Evolutionary conservation across 1,140 invertebrate species (phyloP), one percentile per base, ranked within the genome.

Genomic region (Nephila pilipes): DNA sequence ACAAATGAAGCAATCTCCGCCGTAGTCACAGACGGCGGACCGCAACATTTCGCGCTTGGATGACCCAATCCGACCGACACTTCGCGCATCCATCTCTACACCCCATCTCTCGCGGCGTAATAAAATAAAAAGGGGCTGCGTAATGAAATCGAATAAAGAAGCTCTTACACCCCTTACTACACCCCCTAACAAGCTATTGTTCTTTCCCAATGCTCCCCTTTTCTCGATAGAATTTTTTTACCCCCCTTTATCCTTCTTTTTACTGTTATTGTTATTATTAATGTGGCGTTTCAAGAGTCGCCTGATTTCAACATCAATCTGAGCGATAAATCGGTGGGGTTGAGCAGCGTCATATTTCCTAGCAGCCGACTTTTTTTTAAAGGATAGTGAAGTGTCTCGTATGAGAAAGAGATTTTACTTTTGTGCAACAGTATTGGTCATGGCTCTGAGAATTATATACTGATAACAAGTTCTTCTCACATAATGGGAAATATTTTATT

Each of bases 1-100:
- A 93, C 91, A 93, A 93, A 93, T 93, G 91, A 93, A 93, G 91
- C 91, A 93, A 93, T 93, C 91, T 93, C 81, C 91, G 91, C 85
- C 91, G 81, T 29, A 93, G 91, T 93, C 91, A 93, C 91, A 93
- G 91, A 87, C 91, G 91, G 91, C 57, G 91, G 85, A 93, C 91
- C 91, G 91, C 85, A 85, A 93, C 91, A 93, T 93, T 93, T 93
- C 91, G 91, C 91, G 91, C 38, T 93, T 63, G 63, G 91, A 20
- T 93, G 91, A 29, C 85, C 91, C 91, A 93, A 93, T 93, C 91
- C 91, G 22, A 57, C 80, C 90, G 54, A n/a, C 90, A 46, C 36
- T 63, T 58, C 80, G 25, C 36, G 80, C 90, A 92, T 92, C 90
- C 54, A 85, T 92, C 63, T 85, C 58, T 14, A 38, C 55, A 32